phyloP scores from a whole-genome alignment of 1,140 invertebrate genomes.

The Trachymyrmex cornetzi region DNA sequence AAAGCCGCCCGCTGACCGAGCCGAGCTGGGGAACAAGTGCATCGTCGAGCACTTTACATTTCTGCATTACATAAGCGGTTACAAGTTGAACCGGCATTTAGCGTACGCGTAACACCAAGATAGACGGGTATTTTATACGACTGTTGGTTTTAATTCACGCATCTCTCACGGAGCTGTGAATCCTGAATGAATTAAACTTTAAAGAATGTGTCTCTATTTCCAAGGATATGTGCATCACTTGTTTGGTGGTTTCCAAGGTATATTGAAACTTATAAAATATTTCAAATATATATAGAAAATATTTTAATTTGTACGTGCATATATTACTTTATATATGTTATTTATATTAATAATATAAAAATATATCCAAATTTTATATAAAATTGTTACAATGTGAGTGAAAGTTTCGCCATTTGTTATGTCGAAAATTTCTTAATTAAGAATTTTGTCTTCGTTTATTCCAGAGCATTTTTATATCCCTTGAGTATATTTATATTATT shows the following conservation, averaged over 20 bases:
- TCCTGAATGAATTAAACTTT: not conserved
- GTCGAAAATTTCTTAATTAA: no score
- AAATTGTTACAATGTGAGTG: no score
- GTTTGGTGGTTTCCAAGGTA: no score
- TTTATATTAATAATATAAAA: not conserved
- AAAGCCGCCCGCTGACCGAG: not conserved
- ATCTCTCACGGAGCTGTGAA: slow-evolving; percentile 13
- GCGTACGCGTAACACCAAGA: not conserved
- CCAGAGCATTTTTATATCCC: not conserved
- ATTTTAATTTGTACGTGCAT: not conserved
- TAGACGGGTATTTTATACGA: not conserved
- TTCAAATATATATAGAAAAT: not conserved
- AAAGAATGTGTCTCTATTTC: not conserved
- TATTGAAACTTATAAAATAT: not conserved
- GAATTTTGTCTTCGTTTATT: no score
- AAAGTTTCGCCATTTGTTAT: not conserved
- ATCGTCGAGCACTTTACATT: slow-evolving; percentile 47
- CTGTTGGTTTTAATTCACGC: slow-evolving; percentile 6
- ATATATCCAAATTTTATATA: not conserved
- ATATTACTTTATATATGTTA: not conserved
- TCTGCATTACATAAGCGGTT: slow-evolving; percentile 50
- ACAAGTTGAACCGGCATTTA: slow-evolving; percentile 16
- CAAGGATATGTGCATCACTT: not conserved
- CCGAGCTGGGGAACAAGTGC: slow-evolving; percentile 31
- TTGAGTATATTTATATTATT: not conserved